Base-by-base conservation (phyloP, 1,140 invertebrate species). In the Uloborus diversus region DNA sequence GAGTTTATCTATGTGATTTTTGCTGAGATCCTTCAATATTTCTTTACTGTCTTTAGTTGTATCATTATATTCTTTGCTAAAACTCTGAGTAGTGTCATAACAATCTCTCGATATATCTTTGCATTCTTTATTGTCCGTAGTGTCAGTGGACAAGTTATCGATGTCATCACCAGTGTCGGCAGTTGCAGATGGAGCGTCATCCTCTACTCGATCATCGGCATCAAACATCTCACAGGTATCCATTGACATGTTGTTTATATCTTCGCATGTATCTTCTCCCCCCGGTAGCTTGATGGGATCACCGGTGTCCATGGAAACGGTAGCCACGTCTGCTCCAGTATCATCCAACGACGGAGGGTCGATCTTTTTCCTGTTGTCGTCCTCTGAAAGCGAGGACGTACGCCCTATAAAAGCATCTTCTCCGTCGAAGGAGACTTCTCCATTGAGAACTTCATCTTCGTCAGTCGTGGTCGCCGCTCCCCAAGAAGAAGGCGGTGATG, bases 221-320 rank as follows among this genome's bases (percentile, higher is more conserved):
- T 75, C 70, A 27, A 75, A 75, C 27, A 75, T 11, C 25, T 79
- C 76, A 23, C 49, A 79, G 13, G 76, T 79, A 20, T 79, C 76
- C 65, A 79, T 68, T 0, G 76, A 68, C 64, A 79, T 79, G 30
- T 79, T 79, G 25, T 79, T 68, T 14, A 79, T 79, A 37, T 79
- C 76, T 23, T 79, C 76, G 30, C 76, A 79, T 13, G 76, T 79
- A 23, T 79, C 76, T 32, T 79, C 76, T 13, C 64, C 76, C 13
- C 51, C 53, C 9, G 76, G 76, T 7, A 61, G 27, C 27, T 69
- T 68, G 7, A 32, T n/a, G 1, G 35, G n/a, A n/a, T 79, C 76
- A 17, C 65, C 51, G 3, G 76, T 79, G 27, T 79, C 76, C 76
- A 79, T 79, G 23, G 76, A 79, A 33, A 79, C 65, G 2, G 64